A percentile compares a stretch with the other conserved stretches of the same genome.
phyloP scores from a whole-genome alignment of 2,888 invertebrate species.

The Hypsopygia costalis region DNA sequence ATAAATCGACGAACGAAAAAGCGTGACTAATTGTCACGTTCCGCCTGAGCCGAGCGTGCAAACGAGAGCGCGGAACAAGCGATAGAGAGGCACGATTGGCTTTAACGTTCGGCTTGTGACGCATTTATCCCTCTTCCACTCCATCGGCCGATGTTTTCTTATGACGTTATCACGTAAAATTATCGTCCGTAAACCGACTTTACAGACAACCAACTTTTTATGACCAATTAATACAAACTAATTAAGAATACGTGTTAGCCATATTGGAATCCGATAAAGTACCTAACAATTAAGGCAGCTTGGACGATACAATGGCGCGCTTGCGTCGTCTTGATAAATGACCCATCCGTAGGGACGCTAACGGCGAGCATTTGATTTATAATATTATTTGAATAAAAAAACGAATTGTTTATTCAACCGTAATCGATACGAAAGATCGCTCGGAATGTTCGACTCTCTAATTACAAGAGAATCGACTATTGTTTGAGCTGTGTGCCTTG shows the following conservation, averaged over 20 bases:
- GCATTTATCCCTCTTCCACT: too few species aligned
- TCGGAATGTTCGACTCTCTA: conserved; percentile 59
- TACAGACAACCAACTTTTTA: too few species aligned
- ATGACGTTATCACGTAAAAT: too few species aligned
- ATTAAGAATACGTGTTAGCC: conserved; percentile 62
- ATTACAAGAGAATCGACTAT: conserved; percentile 51
- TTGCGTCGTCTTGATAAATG: conserved; percentile 65
- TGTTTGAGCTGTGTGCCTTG: conserved; percentile 27
- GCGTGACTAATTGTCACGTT: too few species aligned
- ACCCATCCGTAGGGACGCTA: conserved; percentile 57
- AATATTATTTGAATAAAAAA: conserved; percentile 68
- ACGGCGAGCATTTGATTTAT: conserved; percentile 75
- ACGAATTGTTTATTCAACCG: conserved; percentile 70
- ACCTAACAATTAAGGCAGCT: conserved; percentile 72
- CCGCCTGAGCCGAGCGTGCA: too few species aligned
- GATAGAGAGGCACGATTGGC: too few species aligned
- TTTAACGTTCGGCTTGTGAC: too few species aligned
- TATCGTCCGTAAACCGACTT: too few species aligned
- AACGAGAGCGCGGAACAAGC: too few species aligned
- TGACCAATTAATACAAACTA: too few species aligned
- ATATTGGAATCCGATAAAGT: conserved; percentile 74
- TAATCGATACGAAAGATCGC: conserved; percentile 70
- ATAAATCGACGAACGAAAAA: too few species aligned
- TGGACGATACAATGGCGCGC: conserved; percentile 59
- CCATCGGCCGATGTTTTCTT: too few species aligned